Evolutionary conservation across 1,140 invertebrate genomes (phyloP).

Genomic region (Bombus impatiens): DNA sequence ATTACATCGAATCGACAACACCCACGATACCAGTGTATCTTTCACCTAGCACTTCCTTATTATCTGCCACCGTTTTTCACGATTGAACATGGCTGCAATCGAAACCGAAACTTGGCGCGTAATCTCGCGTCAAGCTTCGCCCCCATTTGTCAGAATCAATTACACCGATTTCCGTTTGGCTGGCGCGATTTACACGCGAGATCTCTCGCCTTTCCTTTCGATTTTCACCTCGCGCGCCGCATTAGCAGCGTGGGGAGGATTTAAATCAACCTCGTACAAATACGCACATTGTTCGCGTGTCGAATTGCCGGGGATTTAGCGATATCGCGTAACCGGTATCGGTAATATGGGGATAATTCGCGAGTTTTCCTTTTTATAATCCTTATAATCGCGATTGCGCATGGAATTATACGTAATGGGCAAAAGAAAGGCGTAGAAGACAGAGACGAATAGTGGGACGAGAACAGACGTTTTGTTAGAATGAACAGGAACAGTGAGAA

Average conservation of each 20-base stretch:
- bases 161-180: conserved; percentile 4
- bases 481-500: too few relatives aligned
- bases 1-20: background rate
- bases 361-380: background rate
- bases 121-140: conserved; percentile 7
- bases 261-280: conserved; percentile 31
- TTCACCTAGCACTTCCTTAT: background rate
- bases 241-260: conserved; percentile 11
- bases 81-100: background rate
- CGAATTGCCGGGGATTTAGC: conserved; percentile 21
- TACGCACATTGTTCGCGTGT: conserved; percentile 18
- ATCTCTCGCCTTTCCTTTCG: background rate
- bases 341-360: background rate
- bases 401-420: background rate
- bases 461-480: too few relatives aligned
- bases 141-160: conserved; percentile 42
- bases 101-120: conserved; percentile 17
- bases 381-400: background rate
- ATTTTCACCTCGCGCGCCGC: conserved; percentile 24
- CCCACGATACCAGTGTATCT: too few relatives aligned
- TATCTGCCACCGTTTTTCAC: conserved; percentile 5
- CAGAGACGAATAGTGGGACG: background rate
- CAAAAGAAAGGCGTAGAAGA: background rate
- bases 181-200: conserved; percentile 19
- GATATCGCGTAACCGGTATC: conserved; percentile 14